Evolutionary conservation across 2,797 vertebrate genomes (phyloP), one percentile per base, ranked within the genome.

Genomic region (Etheostoma nigrum): DNA sequence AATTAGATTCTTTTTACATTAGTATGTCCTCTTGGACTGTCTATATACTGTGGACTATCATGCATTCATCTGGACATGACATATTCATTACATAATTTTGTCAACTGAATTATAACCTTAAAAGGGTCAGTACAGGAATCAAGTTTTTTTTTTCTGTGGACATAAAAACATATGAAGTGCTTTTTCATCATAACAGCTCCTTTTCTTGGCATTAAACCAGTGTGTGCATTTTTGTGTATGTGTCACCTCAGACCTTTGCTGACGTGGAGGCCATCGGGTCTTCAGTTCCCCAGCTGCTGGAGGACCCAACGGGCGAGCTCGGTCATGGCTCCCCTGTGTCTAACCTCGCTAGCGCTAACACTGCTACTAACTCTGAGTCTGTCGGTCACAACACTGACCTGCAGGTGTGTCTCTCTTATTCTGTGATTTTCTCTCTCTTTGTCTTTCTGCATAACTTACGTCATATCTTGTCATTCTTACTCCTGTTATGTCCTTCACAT

Each of bases 311-410:
- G 47, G 82, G 64, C 49, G 88, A 93, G 84, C 75, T 83, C 9
- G 87, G 48, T 59, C 85, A 48, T 40, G 13, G 79, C 92, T 91
- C 91, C n/a, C 86, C 91, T 67, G 86, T 91, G 74, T 90, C 90
- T 95, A 95, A 95, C 87, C 58, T 82, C 3, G 59, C 93, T 92
- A 91, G 70, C 64, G 49, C 87, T 93, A 92, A 91, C 81, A 79
- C 88, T 87, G 66, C 92, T 93, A 94, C 92, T 95, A 96, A 95
- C 91, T 49, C 88, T 47, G 93, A 94, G 89, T 92, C 83, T 94
- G 82, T 87, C 75, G 67, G 88, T 91, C 89, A 93, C 83, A 86
- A 61, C 83, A 44, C 88, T 86, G 92, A 87, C 69, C 78, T 79
- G 67, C 94, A 96, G 95, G 95, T 96, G 93, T 91, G 85, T 93